Evolutionary conservation across 2,797 vertebrate genomes (phyloP).

Genomic region (Trichosurus vulpecula): DNA sequence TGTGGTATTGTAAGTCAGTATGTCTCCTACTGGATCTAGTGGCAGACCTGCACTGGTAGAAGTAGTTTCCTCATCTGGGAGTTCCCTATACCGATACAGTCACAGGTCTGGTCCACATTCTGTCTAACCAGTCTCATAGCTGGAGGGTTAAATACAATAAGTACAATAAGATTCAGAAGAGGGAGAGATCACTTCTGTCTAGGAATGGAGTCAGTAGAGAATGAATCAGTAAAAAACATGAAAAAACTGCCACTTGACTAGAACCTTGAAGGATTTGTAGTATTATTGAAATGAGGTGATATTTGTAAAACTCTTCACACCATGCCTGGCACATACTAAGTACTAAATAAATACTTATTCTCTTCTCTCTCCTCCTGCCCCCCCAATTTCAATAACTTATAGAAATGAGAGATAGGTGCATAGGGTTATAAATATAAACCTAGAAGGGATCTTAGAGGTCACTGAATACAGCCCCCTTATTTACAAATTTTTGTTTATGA

Average conservation of each 20-base stretch:
- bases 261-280: not conserved
- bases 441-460: not conserved
- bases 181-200: not conserved
- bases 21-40: too few species aligned
- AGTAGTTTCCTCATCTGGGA: too few species aligned
- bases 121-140: too few species aligned
- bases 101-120: too few species aligned
- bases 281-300: not conserved
- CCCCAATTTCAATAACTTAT: not conserved
- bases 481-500: not conserved
- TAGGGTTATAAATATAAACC: not conserved
- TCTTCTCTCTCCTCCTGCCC: not conserved
- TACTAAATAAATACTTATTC: not conserved
- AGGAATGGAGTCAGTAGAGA: too few species aligned
- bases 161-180: not conserved
- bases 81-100: too few species aligned
- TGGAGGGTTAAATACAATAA: too few species aligned
- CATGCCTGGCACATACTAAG: not conserved
- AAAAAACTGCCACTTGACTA: not conserved
- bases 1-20: too few species aligned
- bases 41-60: too few species aligned
- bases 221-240: not conserved
- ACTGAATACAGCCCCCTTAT: not conserved
- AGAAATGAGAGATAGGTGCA: not conserved
- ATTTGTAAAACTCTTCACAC: constrained; percentile 3